Evolutionary conservation across 2,888 invertebrate genomes (phyloP), one percentile per base, ranked within the genome.

Genomic region (Acleris cristana): DNA sequence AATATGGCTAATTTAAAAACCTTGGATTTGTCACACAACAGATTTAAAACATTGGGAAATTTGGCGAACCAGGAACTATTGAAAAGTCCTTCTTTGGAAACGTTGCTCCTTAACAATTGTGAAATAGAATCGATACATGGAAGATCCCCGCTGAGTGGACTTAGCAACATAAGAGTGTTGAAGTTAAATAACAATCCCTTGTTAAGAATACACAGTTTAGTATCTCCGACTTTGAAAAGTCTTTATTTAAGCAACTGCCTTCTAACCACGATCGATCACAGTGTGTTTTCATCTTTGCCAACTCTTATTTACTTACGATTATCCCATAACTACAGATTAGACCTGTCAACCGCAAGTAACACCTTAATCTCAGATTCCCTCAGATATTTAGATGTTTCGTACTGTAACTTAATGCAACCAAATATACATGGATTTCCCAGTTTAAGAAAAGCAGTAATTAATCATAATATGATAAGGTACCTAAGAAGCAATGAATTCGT

Each of bases 1-100:
- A 87, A 90, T 66, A 89, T 94, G 0, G 81, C 81, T 0, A 94
- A 87, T 57, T 84, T 96, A 57, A 91, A 90, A 75, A 89, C 87
- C 51, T 83, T 96, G n/a, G 94, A 95, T 71, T 83, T 96, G n/a
- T 95, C 95, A 1, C 85, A 92, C 57, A 96, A 96, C 83, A 92
- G 91, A 45, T 85, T 96, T 51, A 82, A 77, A 49, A 89, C 87
- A 48, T 90, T 95, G 78, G 92, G 89, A 1, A 90, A 88, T 72
- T 86, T 90, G 54, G 91, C 91, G 19, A 87, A 88, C 57, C 82
- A 85, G 48, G 93, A 94, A 67, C 86, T 94, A n/a, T 81, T 96
- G 3, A 88, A 92, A 52, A 96, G 95, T 72, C 78, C 88, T 16
- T 93, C 94, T 0, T 81, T 96, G 23, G 92, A 92, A 75, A 93